Base-by-base conservation (phyloP, 2,797 vertebrate species). In the Nyctalus aviator region DNA sequence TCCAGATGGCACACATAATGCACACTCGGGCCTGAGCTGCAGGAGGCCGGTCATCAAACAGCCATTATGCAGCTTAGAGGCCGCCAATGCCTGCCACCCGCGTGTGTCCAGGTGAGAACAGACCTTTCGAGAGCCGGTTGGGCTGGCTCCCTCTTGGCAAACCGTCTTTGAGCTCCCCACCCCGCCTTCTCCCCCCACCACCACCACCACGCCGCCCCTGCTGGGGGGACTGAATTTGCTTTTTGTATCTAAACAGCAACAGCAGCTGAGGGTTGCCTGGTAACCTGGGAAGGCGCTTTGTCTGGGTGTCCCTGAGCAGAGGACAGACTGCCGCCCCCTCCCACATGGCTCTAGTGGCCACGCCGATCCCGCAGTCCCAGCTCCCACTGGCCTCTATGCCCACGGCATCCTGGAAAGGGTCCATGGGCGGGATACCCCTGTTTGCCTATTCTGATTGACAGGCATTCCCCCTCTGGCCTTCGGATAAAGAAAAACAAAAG, bases 1-100 rank as follows among this genome's bases (percentile, higher is more conserved):
- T 76, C 89, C 96, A 95, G 96, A 95, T 91, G 96, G 94, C 44
- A 41, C 81, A 66, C 48, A 95, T 20, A 71, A 68, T 66, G 68
- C 57, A 20, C 20, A 77, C 78, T 84, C 25, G 27, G 84, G 46
- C 55, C 71, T 12, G 1, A 69, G 50, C 88, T 88, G 73, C 89
- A 50, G 5, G 21, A 59, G 32, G 91, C 50, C 62, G 6, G 30
- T 44, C 77, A 78, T 76, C 89, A 83, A 75, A 91, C 0, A 92
- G 53, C 82, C 82, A 78, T 82, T 48, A 76, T 41, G 77, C 12
- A 66, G 30, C n/a, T 57, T 10, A 35, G 41, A 62, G 83, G 15
- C 57, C n/a, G 59, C 64, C 15, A 23, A 15, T 0, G 75, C 62
- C 94, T 72, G 93, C 82, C 46, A 82, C 81, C 71, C 81, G 84